Evolutionary conservation across 2,888 invertebrate species (phyloP).

Genomic region (Lutraria lutraria): DNA sequence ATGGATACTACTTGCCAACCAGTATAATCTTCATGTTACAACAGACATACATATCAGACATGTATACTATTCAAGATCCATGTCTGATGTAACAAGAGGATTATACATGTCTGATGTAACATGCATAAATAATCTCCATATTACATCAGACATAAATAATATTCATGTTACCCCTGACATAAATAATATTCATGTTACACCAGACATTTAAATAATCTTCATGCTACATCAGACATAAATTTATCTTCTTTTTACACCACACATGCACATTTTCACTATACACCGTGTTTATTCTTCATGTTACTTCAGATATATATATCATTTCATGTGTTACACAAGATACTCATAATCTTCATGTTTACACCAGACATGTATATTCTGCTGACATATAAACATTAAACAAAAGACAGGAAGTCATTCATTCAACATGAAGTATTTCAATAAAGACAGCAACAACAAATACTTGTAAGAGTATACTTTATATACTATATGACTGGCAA

Average conservation of each 20-base stretch:
- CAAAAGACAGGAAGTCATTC: not conserved
- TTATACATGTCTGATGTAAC: too few relatives aligned
- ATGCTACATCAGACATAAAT: not conserved
- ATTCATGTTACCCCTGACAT: not conserved
- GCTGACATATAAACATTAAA: not conserved
- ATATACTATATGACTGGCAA: too few relatives aligned
- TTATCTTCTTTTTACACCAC: not conserved
- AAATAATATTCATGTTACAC: not conserved
- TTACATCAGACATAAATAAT: not conserved
- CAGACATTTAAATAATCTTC: not conserved
- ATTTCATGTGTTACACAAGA: not conserved
- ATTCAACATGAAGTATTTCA: too few relatives aligned
- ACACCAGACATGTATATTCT: not conserved
- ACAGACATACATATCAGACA: not conserved
- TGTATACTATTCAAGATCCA: not conserved
- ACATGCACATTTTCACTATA: not conserved
- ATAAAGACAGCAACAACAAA: too few relatives aligned
- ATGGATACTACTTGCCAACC: too few relatives aligned
- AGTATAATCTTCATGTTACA: not conserved
- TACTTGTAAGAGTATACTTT: too few relatives aligned
- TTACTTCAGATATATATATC: not conserved
- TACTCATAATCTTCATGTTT: not conserved
- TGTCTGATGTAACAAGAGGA: too few relatives aligned
- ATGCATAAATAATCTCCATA: not conserved
- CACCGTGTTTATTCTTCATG: not conserved